Percentiles rank a stretch among this genome's conserved stretches.
Conservation (phyloP, 2,888 invertebrate species). For the Epicampocera succincta region DNA sequence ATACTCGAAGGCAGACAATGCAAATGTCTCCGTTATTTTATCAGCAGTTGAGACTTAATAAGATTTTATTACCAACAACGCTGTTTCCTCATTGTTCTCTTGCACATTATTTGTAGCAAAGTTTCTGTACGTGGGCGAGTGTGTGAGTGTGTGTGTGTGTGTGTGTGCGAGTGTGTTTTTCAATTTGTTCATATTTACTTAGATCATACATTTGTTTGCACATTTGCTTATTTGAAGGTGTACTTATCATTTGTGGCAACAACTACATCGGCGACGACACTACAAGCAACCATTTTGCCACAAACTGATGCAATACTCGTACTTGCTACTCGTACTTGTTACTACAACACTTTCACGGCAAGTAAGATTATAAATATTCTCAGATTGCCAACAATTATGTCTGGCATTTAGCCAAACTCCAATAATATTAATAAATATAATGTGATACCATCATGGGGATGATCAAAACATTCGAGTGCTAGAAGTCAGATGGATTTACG, state of each 20-base stretch:
- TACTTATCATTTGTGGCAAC: constrained; percentile 46
- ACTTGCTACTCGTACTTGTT: neutral
- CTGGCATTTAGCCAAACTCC: constrained; percentile 64
- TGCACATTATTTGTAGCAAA: neutral
- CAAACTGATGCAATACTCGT: neutral
- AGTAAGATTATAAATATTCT: constrained; percentile 17
- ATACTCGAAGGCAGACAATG: neutral
- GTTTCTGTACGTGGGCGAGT: neutral
- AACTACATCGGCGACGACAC: constrained; percentile 1
- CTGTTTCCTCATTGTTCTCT: constrained; percentile 16
- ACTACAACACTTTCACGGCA: constrained; percentile 11
- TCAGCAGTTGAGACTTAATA: constrained; percentile 1
- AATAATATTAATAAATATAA: constrained; percentile 67
- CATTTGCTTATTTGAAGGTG: constrained; percentile 12
- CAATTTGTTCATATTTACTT: constrained; percentile 22
- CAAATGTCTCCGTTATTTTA: neutral
- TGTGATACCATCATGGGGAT: constrained; percentile 45
- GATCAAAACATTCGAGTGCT: constrained; percentile 37
- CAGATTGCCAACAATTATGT: constrained; percentile 56
- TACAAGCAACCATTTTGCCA: neutral
- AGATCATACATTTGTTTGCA: neutral
- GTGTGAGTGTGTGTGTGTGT: neutral
- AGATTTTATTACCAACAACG: constrained; percentile 23
- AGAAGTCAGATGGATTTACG: constrained; percentile 29
- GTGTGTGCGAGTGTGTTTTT: neutral